phyloP scores from a whole-genome alignment of 2,888 invertebrate genomes.

The Epirrita christyi region DNA sequence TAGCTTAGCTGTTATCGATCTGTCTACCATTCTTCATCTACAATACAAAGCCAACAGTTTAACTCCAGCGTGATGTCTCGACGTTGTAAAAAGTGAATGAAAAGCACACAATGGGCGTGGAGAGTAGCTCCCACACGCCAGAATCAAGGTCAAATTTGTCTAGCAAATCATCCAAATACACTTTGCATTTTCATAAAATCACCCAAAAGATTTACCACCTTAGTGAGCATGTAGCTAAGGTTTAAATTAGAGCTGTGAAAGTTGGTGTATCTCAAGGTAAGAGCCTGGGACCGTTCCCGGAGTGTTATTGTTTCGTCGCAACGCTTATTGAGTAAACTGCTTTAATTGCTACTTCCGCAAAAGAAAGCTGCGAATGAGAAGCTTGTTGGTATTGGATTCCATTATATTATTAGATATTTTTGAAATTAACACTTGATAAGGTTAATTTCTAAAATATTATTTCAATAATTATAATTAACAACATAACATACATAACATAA shows the following conservation, averaged over 20 bases:
- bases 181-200: conserved; percentile 43
- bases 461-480: no score
- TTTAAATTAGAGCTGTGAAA: conserved; percentile 21
- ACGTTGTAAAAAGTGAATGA: conserved; percentile 73
- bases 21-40: not conserved
- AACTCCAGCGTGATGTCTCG: conserved; percentile 48
- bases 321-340: conserved; percentile 56
- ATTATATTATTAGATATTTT: conserved; percentile 12
- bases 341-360: conserved; percentile 77
- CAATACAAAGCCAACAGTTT: conserved; percentile 1
- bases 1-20: no score
- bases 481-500: no score
- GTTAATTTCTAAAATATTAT: no score
- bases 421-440: no score
- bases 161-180: conserved; percentile 69
- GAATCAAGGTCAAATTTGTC: conserved; percentile 80
- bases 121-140: conserved; percentile 67
- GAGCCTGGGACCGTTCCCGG: conserved; percentile 75
- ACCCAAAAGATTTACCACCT: conserved; percentile 35
- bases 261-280: conserved; percentile 56
- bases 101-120: conserved; percentile 67
- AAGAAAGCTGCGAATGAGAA: conserved; percentile 51
- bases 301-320: conserved; percentile 74
- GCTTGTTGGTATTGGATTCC: conserved; percentile 24
- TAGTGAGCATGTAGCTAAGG: conserved; percentile 27